Conservation (phyloP, 2,888 invertebrate species). For the Blastobasis adustella region DNA sequence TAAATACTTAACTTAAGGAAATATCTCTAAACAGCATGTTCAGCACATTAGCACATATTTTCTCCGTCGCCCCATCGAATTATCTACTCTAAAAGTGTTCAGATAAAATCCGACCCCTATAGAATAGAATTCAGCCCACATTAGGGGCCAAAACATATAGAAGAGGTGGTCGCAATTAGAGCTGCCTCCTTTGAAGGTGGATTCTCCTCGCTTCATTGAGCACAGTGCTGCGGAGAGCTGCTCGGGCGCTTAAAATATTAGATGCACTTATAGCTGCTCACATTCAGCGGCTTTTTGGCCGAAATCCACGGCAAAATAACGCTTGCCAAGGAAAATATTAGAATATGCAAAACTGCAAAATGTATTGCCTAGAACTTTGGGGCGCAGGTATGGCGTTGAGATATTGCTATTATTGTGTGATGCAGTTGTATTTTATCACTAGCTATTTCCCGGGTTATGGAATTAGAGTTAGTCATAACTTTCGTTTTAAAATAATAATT, state of each 20-base stretch:
- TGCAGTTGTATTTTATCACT: too few species aligned
- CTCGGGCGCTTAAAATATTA: slow-evolving; percentile 28
- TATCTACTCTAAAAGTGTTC: too few species aligned
- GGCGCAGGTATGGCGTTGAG: too few species aligned
- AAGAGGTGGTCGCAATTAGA: slow-evolving; percentile 35
- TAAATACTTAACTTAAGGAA: too few species aligned
- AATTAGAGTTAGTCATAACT: too few species aligned
- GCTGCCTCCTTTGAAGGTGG: slow-evolving; percentile 35
- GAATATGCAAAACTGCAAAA: slow-evolving; percentile 1
- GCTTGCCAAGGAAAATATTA: background rate
- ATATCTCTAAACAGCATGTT: too few species aligned
- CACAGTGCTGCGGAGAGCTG: slow-evolving; percentile 35
- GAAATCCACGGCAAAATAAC: background rate
- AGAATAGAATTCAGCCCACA: slow-evolving; percentile 13
- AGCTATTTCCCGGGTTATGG: too few species aligned
- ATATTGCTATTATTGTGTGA: too few species aligned
- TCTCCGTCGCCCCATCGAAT: too few species aligned
- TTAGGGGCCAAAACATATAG: slow-evolving; percentile 17
- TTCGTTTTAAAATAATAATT: too few species aligned
- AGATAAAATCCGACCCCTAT: background rate
- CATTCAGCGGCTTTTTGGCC: background rate
- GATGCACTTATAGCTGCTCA: slow-evolving; percentile 8
- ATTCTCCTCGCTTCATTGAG: slow-evolving; percentile 37
- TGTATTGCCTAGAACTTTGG: too few species aligned
- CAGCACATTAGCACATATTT: too few species aligned